Evolutionary conservation across 2,113 vertebrate genomes (phyloP).

Genomic region (Bos javanicus): DNA sequence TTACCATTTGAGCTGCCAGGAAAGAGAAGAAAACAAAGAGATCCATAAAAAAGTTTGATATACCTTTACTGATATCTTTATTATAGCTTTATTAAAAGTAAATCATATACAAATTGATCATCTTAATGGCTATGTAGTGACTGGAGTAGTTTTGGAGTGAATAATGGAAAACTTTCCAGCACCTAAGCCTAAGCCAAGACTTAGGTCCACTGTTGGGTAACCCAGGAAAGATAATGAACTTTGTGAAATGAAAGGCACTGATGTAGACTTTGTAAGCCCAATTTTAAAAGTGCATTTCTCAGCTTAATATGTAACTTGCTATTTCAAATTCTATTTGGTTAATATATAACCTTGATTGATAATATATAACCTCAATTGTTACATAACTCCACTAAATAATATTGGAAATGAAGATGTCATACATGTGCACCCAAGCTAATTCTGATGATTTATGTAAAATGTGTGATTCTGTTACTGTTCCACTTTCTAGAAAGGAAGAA

Average conservation of each 20-base stretch:
- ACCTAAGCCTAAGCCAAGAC: background rate
- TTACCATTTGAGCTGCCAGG: background rate
- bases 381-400: background rate
- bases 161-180: background rate
- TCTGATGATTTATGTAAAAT: background rate
- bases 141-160: background rate
- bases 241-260: background rate
- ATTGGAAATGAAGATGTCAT: background rate
- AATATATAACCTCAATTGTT: background rate
- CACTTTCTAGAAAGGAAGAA: background rate
- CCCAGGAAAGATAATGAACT: background rate
- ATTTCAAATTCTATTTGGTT: background rate
- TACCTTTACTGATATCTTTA: background rate
- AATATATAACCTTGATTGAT: background rate
- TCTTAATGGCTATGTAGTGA: background rate
- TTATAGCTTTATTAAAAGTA: background rate
- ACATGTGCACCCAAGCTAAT: background rate
- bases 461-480: background rate
- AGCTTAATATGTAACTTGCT: background rate
- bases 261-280: background rate
- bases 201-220: background rate
- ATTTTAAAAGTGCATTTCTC: background rate
- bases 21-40: background rate
- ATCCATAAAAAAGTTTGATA: background rate
- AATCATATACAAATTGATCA: background rate